Percentiles rank a stretch among this genome's conserved stretches.
Conservation (phyloP, 2,113 vertebrate species). For the Piliocolobus tephrosceles region DNA sequence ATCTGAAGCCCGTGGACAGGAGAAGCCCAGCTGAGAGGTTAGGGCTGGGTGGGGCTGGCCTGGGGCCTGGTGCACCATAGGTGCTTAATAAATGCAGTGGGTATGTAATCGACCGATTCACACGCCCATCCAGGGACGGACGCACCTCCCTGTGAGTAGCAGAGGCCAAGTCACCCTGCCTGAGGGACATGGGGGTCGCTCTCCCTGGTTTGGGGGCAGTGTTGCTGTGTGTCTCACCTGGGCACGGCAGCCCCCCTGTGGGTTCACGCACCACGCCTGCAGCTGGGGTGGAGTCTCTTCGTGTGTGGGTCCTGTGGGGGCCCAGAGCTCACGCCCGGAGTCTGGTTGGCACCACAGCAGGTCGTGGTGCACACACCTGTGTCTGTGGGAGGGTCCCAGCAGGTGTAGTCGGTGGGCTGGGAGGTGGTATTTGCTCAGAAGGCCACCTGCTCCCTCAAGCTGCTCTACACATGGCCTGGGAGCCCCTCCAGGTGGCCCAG, state of each 20-base stretch:
- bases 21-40: constrained; percentile 82
- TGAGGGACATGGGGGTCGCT: neutral
- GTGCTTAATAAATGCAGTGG: neutral
- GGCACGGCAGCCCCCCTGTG: too few relatives aligned
- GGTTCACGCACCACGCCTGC: rapidly evolving
- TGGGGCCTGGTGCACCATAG: neutral
- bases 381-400: neutral
- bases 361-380: neutral
- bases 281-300: neutral
- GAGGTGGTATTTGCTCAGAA: too few relatives aligned
- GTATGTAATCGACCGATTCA: rapidly evolving
- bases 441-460: neutral
- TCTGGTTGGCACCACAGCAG: rapidly evolving
- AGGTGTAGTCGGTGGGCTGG: neutral
- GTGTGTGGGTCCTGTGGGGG: rapidly evolving
- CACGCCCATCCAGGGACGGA: rapidly evolving
- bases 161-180: neutral
- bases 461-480: neutral
- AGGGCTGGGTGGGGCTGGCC: neutral
- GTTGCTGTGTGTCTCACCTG: neutral
- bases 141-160: rapidly evolving
- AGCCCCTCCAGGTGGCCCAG: neutral
- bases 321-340: neutral
- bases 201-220: neutral
- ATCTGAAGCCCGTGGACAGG: constrained; percentile 81